Evolutionary conservation across 2,797 vertebrate genomes (phyloP).

Genomic region (Lepus oiostolus): DNA sequence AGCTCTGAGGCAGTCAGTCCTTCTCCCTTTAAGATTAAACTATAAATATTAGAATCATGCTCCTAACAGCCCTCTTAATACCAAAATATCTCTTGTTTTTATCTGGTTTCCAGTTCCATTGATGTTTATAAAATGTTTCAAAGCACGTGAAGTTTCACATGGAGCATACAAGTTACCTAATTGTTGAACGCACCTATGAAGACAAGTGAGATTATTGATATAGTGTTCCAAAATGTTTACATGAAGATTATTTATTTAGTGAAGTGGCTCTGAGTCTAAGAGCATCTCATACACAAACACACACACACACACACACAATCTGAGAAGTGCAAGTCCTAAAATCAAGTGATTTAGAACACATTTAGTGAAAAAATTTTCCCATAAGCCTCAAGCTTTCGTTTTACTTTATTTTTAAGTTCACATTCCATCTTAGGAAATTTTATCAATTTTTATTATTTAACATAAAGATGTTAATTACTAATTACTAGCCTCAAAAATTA

Average conservation of each 20-base stretch:
- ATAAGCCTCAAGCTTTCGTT: constrained; percentile 5
- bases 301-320: not conserved
- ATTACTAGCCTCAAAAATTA: constrained; percentile 43
- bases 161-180: not conserved
- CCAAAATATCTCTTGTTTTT: constrained; percentile 53
- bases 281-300: not conserved
- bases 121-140: constrained; percentile 55
- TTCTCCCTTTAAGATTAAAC: constrained; percentile 58
- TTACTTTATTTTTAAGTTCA: not conserved
- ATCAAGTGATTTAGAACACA: not conserved
- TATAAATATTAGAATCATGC: constrained; percentile 58
- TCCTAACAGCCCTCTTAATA: constrained; percentile 43
- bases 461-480: not conserved
- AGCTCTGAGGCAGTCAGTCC: not conserved
- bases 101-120: not conserved
- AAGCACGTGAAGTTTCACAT: constrained; percentile 45
- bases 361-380: not conserved
- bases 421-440: not conserved
- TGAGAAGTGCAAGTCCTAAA: not conserved
- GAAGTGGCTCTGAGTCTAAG: not conserved
- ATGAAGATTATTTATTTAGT: constrained; percentile 22
- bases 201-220: not conserved
- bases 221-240: not conserved
- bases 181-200: not conserved
- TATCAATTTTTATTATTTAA: not conserved